Percentiles rank a stretch among this genome's conserved stretches.
Evolutionary conservation across 2,888 invertebrate species (phyloP).

Genomic region (Ganaspis brasiliensis): DNA sequence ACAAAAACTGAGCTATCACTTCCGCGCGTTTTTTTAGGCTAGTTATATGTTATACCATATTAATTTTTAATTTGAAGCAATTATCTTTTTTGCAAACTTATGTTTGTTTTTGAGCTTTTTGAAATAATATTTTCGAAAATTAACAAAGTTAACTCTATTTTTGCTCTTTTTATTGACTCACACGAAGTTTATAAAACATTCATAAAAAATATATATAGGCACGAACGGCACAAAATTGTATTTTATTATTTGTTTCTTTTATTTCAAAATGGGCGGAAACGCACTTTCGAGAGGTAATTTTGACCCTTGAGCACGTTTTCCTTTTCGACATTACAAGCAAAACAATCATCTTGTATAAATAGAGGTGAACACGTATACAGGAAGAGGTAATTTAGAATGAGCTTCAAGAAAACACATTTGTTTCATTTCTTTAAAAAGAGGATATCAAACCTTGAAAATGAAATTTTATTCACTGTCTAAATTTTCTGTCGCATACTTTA

Average conservation of each 20-base stretch:
- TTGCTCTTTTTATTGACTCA: neutral
- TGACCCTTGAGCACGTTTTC: slow-evolving; percentile 40
- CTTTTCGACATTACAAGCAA: slow-evolving; percentile 39
- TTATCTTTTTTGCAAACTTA: too few relatives aligned
- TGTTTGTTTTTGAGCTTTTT: too few relatives aligned
- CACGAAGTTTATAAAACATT: neutral
- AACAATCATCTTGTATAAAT: slow-evolving; percentile 41
- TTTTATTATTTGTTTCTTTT: slow-evolving; percentile 39
- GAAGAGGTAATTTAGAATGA: slow-evolving; percentile 28
- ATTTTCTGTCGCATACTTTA: neutral
- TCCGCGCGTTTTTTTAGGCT: too few relatives aligned
- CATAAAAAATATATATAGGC: neutral
- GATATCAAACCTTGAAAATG: neutral
- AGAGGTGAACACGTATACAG: slow-evolving; percentile 34
- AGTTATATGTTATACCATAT: too few relatives aligned
- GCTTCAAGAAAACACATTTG: neutral
- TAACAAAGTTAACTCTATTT: neutral
- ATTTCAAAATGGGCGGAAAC: slow-evolving; percentile 26
- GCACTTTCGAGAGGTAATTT: slow-evolving; percentile 31
- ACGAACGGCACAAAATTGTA: neutral
- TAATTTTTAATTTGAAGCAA: too few relatives aligned
- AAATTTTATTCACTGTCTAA: neutral
- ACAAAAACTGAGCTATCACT: too few relatives aligned
- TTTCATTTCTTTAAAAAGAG: neutral
- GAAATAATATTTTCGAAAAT: too few relatives aligned